Conservation (phyloP, 1,140 invertebrate genomes). For the Drosophila varians region DNA sequence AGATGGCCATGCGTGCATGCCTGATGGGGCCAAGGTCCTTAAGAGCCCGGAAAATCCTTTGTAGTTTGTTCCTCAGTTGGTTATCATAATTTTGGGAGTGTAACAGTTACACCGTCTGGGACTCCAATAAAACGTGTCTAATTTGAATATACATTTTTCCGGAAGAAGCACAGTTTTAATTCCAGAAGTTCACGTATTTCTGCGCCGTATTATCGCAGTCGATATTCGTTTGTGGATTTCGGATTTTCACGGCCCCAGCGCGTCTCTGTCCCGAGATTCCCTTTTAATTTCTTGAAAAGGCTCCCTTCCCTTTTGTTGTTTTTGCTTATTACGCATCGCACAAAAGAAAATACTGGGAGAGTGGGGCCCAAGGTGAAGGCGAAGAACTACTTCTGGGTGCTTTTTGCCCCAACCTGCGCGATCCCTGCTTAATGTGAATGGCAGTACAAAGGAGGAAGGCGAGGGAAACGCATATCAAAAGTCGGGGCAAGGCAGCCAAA, state of each 20-base stretch:
- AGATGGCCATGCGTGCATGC: conserved; percentile 68
- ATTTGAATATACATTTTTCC: too few relatives aligned
- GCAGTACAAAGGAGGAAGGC: conserved; percentile 72
- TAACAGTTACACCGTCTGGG: conserved; percentile 10
- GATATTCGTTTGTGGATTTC: conserved; percentile 45
- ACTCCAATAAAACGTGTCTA: too few relatives aligned
- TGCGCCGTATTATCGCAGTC: too few relatives aligned
- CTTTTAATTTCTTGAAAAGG: conserved; percentile 79
- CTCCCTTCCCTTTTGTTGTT: conserved; percentile 38
- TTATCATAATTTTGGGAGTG: too few relatives aligned
- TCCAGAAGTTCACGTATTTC: too few relatives aligned
- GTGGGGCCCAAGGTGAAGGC: conserved; percentile 1
- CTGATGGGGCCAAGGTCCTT: conserved; percentile 63
- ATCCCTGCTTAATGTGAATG: conserved; percentile 64
- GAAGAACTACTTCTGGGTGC: conserved; percentile 37
- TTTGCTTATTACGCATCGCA: conserved; percentile 59
- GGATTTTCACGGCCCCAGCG: background rate
- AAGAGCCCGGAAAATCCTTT: conserved; percentile 22
- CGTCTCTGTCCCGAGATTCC: conserved; percentile 31
- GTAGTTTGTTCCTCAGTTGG: too few relatives aligned
- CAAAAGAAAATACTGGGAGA: conserved; percentile 30
- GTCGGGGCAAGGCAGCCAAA: conserved; percentile 45
- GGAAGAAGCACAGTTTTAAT: conserved; percentile 21
- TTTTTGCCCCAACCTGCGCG: background rate
- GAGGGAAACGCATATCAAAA: conserved; percentile 58